Base-by-base conservation (phyloP, 1,140 invertebrate species). In the Carcinoscorpius rotundicauda region DNA sequence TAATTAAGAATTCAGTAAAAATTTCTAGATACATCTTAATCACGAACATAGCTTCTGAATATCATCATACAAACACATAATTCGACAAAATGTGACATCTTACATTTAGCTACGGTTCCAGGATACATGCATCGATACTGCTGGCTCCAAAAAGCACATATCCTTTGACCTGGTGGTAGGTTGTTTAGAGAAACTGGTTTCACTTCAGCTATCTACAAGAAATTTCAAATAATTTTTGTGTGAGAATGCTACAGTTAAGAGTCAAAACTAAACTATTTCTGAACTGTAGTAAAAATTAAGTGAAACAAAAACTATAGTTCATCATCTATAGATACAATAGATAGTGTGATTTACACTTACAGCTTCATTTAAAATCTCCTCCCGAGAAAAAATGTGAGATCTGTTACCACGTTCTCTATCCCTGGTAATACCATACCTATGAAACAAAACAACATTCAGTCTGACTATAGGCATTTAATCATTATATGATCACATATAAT, bases 71-170 rank as follows among this genome's bases (percentile, higher is more conserved):
- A 29, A 29, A 29, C 29, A 29, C 29, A 29, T 29, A 29, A 29
- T 29, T 29, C 29, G 29, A 29, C 29, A 29, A 29, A 29, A 29
- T 29, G 29, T 29, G 29, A 29, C 50, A 51, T 67, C 65, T 71
- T 68, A 74, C 73, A 71, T 68, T 87, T 85, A 0, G 87, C 87
- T 0, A 92, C 88, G 48, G 86, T 91, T 3, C 94, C 94, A 51
- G 94, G 92, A 76, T 97, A 97, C 3, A 97, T 78, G 72, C 91
- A 94, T 49, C 90, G 83, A 75, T 95, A 95, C 74, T 96, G 90
- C 72, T 93, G 90, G 63, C 91, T 95, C 94, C 94, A 97, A 73
- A 94, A 96, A 3, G 93, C 93, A 77, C 93, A 97, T 1, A 97
- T 79, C 60, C 94, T 79, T 0, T 78, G 77, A 4, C 81, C 81